Percentiles rank a stretch among this genome's conserved stretches.
Conservation (phyloP, 2,888 invertebrate species). For the Acleris cristana region DNA sequence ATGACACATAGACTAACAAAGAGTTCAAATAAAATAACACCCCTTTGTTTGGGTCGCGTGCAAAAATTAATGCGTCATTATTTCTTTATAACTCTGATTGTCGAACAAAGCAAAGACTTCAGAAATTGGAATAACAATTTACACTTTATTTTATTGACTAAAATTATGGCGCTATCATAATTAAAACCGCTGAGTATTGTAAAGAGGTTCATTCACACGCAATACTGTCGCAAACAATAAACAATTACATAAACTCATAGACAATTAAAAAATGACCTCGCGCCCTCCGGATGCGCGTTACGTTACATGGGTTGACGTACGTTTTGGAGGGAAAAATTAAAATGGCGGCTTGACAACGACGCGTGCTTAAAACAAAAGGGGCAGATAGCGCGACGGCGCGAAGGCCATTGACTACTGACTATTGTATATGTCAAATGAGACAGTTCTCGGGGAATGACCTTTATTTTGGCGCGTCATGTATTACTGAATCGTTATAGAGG, state of each 20-base stretch:
- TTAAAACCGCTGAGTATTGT: slow-evolving; percentile 48
- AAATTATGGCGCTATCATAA: slow-evolving; percentile 44
- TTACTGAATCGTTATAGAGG: slow-evolving; percentile 13
- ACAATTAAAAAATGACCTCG: slow-evolving; percentile 76
- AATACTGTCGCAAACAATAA: slow-evolving; percentile 64
- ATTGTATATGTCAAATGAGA: slow-evolving; percentile 53
- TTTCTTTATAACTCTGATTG: no score
- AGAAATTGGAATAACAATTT: no score
- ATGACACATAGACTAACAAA: no score
- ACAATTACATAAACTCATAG: slow-evolving; percentile 70
- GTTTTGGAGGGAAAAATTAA: slow-evolving; percentile 36
- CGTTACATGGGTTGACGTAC: slow-evolving; percentile 62
- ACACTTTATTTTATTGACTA: not conserved
- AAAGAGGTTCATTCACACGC: slow-evolving; percentile 72
- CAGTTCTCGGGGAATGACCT: slow-evolving; percentile 71
- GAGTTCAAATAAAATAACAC: no score
- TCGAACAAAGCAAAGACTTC: no score
- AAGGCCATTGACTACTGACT: slow-evolving; percentile 74
- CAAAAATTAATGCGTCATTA: no score
- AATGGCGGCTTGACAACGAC: slow-evolving; percentile 43
- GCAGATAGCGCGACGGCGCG: slow-evolving; percentile 72
- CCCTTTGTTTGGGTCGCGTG: no score
- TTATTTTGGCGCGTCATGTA: slow-evolving; percentile 43
- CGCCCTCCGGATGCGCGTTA: slow-evolving; percentile 63
- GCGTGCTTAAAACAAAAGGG: slow-evolving; percentile 72